A percentile compares a stretch with the other conserved stretches of the same genome.
These are phyloP conservation scores for Busseola fusca DNA, from an alignment of 2,888 invertebrate species.

Conservation along the genomic window DNA sequence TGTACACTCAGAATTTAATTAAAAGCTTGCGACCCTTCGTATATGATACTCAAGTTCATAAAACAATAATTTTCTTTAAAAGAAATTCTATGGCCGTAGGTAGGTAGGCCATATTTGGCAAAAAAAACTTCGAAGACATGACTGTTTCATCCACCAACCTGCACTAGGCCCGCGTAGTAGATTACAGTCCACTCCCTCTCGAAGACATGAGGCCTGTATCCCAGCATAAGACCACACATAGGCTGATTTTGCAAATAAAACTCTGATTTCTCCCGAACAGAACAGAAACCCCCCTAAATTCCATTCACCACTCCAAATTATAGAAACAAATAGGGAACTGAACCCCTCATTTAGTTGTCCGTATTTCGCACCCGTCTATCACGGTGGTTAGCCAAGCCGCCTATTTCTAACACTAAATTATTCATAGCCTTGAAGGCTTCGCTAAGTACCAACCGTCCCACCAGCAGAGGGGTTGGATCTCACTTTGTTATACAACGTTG, in stretches of 20 bases:
- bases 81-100: background rate
- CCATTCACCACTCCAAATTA: conserved; percentile 39
- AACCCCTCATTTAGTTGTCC: conserved; percentile 53
- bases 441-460: conserved; percentile 70
- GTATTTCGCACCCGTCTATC: conserved; percentile 61
- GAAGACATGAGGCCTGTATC: too few species aligned
- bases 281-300: background rate
- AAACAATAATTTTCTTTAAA: too few species aligned
- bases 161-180: too few species aligned
- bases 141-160: too few species aligned
- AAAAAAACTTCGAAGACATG: conserved; percentile 1
- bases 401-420: conserved; percentile 83
- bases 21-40: background rate
- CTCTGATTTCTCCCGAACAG: background rate
- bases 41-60: background rate
- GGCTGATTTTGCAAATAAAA: background rate
- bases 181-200: too few species aligned
- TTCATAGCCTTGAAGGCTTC: conserved; percentile 78
- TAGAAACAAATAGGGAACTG: conserved; percentile 43
- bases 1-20: background rate
- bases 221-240: too few species aligned
- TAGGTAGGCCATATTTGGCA: background rate
- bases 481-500: conserved; percentile 56
- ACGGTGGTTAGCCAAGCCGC: conserved; percentile 69
- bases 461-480: conserved; percentile 61